Percentiles rank a stretch among this genome's conserved stretches.
These are phyloP conservation scores for Tanytarsus gracilentus DNA, from an alignment of 2,888 invertebrate genomes.

Conservation along the genomic window DNA sequence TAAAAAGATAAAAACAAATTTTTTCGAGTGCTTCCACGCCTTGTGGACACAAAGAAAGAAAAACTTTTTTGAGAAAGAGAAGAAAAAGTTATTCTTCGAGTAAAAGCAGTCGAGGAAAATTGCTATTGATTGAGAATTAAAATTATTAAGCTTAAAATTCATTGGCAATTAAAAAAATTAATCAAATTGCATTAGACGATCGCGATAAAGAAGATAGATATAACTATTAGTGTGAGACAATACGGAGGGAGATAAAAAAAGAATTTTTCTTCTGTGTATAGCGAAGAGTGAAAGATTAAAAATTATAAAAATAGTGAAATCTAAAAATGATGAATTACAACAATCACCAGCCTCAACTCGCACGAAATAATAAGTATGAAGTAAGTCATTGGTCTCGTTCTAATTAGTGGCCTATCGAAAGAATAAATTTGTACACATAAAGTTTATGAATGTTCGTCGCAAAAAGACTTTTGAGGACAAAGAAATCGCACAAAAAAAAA, in stretches of 20 bases:
- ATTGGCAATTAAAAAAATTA: neutral
- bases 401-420: neutral
- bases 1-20: neutral
- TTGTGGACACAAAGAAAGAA: no score
- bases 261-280: conserved; percentile 4
- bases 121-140: conserved; percentile 10
- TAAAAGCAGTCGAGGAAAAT: no score
- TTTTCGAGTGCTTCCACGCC: neutral
- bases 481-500: neutral
- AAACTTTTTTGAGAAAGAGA: neutral
- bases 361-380: conserved; percentile 19
- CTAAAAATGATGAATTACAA: conserved; percentile 27
- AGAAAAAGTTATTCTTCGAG: neutral
- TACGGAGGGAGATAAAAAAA: conserved; percentile 2
- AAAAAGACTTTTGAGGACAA: conserved; percentile 6
- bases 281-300: neutral
- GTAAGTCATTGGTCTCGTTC: conserved; percentile 2
- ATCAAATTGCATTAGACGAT: no score
- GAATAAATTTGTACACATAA: neutral
- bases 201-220: no score
- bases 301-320: neutral
- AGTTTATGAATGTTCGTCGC: neutral
- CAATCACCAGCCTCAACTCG: conserved; percentile 19
- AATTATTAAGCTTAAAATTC: neutral
- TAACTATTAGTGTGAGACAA: neutral